Conservation (phyloP, 1,140 invertebrate species). For the Aphidius gifuensis region DNA sequence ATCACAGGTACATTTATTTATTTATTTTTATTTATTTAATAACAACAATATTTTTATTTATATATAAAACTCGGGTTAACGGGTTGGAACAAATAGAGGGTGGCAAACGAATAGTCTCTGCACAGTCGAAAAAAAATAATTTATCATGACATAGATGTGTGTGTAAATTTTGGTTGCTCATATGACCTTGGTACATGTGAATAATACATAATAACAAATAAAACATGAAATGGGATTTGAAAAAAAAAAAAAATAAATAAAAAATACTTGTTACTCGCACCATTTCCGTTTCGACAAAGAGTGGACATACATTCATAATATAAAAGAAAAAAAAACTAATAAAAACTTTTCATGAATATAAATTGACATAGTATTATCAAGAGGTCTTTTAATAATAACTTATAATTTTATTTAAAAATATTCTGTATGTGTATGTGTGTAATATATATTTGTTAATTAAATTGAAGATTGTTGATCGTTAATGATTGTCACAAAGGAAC, state of each 20-base stretch:
- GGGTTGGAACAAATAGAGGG: constrained; percentile 25
- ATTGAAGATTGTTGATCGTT: too few species aligned
- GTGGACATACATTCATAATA: too few species aligned
- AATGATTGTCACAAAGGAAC: too few species aligned
- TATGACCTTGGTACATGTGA: constrained; percentile 8
- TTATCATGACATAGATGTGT: constrained; percentile 2
- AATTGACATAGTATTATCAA: too few species aligned
- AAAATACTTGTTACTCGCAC: neutral
- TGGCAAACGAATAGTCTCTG: neutral
- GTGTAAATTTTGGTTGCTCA: constrained; percentile 9
- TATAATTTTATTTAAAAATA: too few species aligned
- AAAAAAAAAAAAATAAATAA: neutral
- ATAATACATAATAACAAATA: neutral
- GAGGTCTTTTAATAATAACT: too few species aligned
- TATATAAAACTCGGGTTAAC: constrained; percentile 24
- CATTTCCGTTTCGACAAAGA: too few species aligned
- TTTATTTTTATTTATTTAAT: too few species aligned
- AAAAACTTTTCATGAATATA: too few species aligned
- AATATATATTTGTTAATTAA: too few species aligned
- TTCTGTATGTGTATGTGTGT: too few species aligned
- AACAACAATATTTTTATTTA: constrained; percentile 19
- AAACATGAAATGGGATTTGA: constrained; percentile 5
- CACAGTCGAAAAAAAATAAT: constrained; percentile 13
- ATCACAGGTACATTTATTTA: constrained; percentile 2
- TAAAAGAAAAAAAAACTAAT: too few species aligned